These are phyloP conservation scores for Podotricha telesiphe DNA, from an alignment of 2,888 invertebrate genomes.

Conservation along the genomic window DNA sequence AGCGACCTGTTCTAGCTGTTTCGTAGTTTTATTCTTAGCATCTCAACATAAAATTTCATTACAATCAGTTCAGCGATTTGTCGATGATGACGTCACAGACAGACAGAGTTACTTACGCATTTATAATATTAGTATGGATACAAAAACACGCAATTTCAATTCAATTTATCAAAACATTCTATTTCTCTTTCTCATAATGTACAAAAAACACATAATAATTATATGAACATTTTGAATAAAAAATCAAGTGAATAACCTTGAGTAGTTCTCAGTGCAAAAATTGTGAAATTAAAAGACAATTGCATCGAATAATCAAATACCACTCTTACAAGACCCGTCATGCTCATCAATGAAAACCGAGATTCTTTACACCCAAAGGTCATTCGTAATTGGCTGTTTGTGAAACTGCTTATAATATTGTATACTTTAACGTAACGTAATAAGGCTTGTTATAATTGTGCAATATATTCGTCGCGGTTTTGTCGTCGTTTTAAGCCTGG, in stretches of 20 bases:
- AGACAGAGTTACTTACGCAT: no score
- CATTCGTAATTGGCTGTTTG: slow-evolving; percentile 45
- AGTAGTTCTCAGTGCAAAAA: slow-evolving; percentile 28
- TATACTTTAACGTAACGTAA: slow-evolving; percentile 20
- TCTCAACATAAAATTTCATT: no score
- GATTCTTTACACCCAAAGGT: slow-evolving; percentile 46
- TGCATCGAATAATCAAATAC: slow-evolving; percentile 30
- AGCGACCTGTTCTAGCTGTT: no score
- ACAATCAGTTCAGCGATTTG: no score
- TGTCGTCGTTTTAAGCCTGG: slow-evolving; percentile 34
- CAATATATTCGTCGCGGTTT: slow-evolving; percentile 21
- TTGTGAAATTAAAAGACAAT: slow-evolving; percentile 37
- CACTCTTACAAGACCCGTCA: slow-evolving; percentile 45
- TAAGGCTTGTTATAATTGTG: slow-evolving; percentile 22
- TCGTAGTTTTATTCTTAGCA: no score
- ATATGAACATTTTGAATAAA: slow-evolving; percentile 11
- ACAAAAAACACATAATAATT: background rate
- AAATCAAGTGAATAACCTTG: slow-evolving; percentile 14
- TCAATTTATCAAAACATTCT: no score
- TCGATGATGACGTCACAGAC: no score
- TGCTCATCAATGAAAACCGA: slow-evolving; percentile 43
- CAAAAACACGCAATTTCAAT: no score
- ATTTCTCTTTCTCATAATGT: background rate
- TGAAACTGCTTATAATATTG: slow-evolving; percentile 14
- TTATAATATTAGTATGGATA: no score